Evolutionary conservation across 2,113 vertebrate species (phyloP), one percentile per base, ranked within the genome.

Genomic region (Microcebus tavaratra): DNA sequence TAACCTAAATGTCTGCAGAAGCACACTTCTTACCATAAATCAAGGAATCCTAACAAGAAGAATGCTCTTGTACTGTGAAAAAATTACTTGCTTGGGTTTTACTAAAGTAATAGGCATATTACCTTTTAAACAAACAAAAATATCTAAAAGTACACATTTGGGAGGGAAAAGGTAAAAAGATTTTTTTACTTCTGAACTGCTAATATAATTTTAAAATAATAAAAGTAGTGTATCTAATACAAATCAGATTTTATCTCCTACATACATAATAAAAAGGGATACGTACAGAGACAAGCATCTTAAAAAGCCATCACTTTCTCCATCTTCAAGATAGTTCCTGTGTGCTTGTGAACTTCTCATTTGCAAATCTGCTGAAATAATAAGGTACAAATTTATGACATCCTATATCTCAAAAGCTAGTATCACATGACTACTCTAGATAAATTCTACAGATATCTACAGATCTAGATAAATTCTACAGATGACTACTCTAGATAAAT

Each of bases 241-340:
- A 94, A 89, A 55, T 14, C 79, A 93, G 70, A 81, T 42, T 95
- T 59, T 95, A 94, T 92, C 72, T 95, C 67, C 34, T 68, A 65
- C 65, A 94, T 2, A 73, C 11, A 88, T 23, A 91, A 79, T 85
- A 55, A 91, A 70, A 23, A 90, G 50, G 42, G 53, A 92, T 76
- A 99, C 99, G 1, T 98, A 99, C 99, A 99, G 95, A 94, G 99
- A 99, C 2, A 99, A 98, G 96, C 99, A 99, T 98, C 98, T 99
- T 97, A 99, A 99, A 90, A 99, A 98, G 97, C 99, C 99, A 95
- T 99, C 99, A 3, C 97, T 98, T 25, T 98, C 99, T 75, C 97
- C 98, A 90, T 99, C 98, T 89, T 98, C 98, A 63, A 98, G 98
- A 85, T 98, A 97, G 25, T 96, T 98, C 92, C 91, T 96, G 48